Evolutionary conservation across 2,797 vertebrate genomes (phyloP), one percentile per base, ranked within the genome.

Genomic region (Coccyzus lansbergi): DNA sequence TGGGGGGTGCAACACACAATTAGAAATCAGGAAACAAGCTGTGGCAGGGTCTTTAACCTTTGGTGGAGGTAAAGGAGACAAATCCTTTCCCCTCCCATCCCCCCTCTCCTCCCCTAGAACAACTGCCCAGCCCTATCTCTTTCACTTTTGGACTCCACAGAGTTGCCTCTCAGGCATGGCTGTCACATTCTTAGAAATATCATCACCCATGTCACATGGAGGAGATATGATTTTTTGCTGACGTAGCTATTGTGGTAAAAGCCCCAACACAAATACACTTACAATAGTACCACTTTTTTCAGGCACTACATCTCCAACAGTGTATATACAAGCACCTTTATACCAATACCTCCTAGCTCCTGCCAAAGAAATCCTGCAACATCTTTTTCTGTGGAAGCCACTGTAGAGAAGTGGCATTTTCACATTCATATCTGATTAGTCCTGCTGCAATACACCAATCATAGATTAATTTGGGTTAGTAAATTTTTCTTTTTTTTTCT

Each of bases 321-420:
- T 22, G 21, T n/a, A 9, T 11, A 31, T 16, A 53, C 8, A 63
- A 74, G 40, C 25, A 70, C 10, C 52, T 90, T 80, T 51, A 77
- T 42, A 40, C 21, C 33, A 15, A 7, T 25, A 52, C 46, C 49
- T 81, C 80, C 59, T 46, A 40, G 26, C 8, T 83, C 72, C 65
- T 51, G 72, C 33, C 71, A 83, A 86, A 96, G 60, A 83, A 93
- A 89, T 7, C 18, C 59, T 42, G 40, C 44, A 51, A 53, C n/a
- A 69, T 28, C 25, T 67, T 76, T 86, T 52, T 70, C 49, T 51
- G 76, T 46, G 46, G 31, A 93, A 96, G 34, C 17, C 26, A 59
- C 12, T 34, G 29, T 9, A 80, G 56, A 83, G 84, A 88, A 90
- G 18, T 19, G 2, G 13, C 34, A 68, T 88, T 95, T 81, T 72